Percentiles rank a stretch among this genome's conserved stretches.
Evolutionary conservation across 1,140 invertebrate species (phyloP).

Genomic region (Hormaphis cornu): DNA sequence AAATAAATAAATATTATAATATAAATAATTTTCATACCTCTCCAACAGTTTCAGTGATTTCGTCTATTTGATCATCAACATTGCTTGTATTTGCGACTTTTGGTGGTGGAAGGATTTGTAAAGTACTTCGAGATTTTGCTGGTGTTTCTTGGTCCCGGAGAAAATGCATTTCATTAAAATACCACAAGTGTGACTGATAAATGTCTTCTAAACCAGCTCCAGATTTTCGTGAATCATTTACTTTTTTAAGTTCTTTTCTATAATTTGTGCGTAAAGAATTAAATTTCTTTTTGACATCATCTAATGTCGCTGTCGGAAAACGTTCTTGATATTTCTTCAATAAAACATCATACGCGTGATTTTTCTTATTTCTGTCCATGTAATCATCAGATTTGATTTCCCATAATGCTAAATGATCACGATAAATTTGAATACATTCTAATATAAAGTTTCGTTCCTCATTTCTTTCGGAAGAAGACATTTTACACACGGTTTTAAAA

Average conservation of each 20-base stretch:
- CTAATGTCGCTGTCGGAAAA: not conserved
- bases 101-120: not conserved
- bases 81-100: not conserved
- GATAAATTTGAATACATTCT: not conserved
- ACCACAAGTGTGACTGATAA: constrained; percentile 34
- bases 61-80: not conserved
- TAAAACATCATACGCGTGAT: not conserved
- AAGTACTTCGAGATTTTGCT: not conserved
- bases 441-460: not conserved
- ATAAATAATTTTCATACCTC: not conserved
- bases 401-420: not conserved
- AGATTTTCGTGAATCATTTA: not conserved
- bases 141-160: constrained; percentile 33
- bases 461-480: not conserved
- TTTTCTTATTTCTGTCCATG: not conserved
- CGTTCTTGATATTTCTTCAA: not conserved
- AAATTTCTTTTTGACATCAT: not conserved
- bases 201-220: constrained; percentile 35
- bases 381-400: not conserved
- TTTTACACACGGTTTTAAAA: not conserved
- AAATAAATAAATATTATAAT: not conserved
- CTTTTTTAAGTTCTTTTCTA: not conserved
- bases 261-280: constrained; percentile 31
- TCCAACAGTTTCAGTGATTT: not conserved
- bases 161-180: constrained; percentile 36